Evolutionary conservation across 2,888 invertebrate species (phyloP), one percentile per base, ranked within the genome.

Genomic region (Mylabris sibirica): DNA sequence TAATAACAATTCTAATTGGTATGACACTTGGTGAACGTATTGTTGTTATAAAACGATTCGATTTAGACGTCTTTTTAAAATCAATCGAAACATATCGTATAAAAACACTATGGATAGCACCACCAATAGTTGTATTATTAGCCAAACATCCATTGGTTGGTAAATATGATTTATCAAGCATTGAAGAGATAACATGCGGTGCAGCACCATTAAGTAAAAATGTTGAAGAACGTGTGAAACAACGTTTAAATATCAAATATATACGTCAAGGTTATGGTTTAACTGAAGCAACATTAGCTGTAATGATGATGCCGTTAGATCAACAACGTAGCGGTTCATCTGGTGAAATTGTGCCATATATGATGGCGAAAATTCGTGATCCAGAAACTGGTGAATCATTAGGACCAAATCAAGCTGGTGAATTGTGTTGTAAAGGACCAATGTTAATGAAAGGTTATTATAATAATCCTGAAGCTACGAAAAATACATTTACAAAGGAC

Each of bases 71-170:
- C 17, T 94, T 92, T 80, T 85, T 95, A 53, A 87, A 88, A 74
- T 87, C 89, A 1, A 89, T 94, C 75, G 89, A 93, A 78, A 87
- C 89, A 69, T 87, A 90, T 77, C 90, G 89, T 86, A 87, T 92
- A 3, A 88, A 89, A 70, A 86, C 89, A 83, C 86, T 90, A 1
- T 89, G 90, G 14, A 84, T 93, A 73, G 95, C 95, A 11, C 95
- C 96, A 0, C 94, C 95, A 0, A 86, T 96, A 44, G 89, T 94
- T 81, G 89, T 94, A 35, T 93, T 94, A 81, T 83, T 96, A 68
- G 92, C 93, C 0, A 94, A 94, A 83, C 90, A 92, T 81, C 93
- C 94, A 0, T 84, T 92, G 57, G 91, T 94, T 6, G 85, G 88
- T 17, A 88, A 91, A 71, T 94, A 91, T 79, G 90, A 95, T 82